Evolutionary conservation across 1,140 invertebrate species (phyloP), one percentile per base, ranked within the genome.

Genomic region (Drosophila virilis): DNA sequence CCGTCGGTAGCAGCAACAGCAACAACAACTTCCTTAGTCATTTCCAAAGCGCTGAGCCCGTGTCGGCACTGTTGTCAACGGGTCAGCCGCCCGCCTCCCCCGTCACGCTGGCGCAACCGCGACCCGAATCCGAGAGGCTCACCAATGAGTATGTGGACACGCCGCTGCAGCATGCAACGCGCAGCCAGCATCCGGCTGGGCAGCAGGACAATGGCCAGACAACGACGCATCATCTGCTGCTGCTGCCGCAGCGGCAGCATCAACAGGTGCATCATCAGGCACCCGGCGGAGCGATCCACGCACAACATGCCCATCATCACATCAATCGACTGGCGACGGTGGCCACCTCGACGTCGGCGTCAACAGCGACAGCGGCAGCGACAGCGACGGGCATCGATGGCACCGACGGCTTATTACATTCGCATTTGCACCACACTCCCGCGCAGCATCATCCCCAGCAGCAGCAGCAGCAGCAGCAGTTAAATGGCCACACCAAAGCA

Each of bases 131-230:
- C 86, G 96, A 97, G 92, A 93, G 96, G 74, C 94, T 95, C 81
- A 94, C 94, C 91, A 97, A 97, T 94, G 96, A 97, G 89, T 97
- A 97, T 93, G 96, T 97, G 91, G 97, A 97, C 89, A 96, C 96
- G 66, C 96, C 97, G 76, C 82, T 90, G 66, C 91, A 91, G 61
- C 88, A 92, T 76, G 84, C 84, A 58, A 83, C 81, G 52, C 90
- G 82, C 8, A 77, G 75, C 37, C 91, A 88, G 66, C 86, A 88
- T 76, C 83, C 85, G 64, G 88, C 76, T 35, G 84, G 84, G 40
- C 85, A 91, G 69, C 83, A 91, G 74, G 91, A 89, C 37, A 80
- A 82, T 68, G 91, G 91, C 38, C 91, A 92, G 57, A 92, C 91
- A 35, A 92, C 91, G 55, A 92, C 91, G 74, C 91, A 91, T 69